Base-by-base conservation (phyloP, 2,888 invertebrate species). In the Gisinianus flammeolus region DNA sequence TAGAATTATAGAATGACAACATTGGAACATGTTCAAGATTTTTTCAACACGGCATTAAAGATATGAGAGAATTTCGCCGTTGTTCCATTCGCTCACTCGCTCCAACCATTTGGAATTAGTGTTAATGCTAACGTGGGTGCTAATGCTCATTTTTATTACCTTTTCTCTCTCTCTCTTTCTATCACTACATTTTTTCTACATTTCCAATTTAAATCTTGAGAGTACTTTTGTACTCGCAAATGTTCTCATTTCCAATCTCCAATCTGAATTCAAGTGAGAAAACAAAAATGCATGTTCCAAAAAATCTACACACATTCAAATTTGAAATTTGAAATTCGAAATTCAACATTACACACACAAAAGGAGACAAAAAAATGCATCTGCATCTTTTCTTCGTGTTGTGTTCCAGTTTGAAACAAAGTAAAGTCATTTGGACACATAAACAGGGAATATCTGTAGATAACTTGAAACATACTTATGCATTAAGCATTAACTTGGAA, bases 121-220 rank as follows among this genome's bases (percentile, higher is more conserved):
- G 22, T 24, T 58, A 58, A 58, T 58, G 22, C 58, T 58, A 58
- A 58, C 58, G 58, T 58, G 8, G 58, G 58, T 58, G 58, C 58
- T 58, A 58, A 58, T 58, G 58, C 58, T 58, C 58, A 12, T 58
- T 58, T 58, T 58, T 58, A 58, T 58, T 58, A n/a, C 58, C 58
- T 12, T 24, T 1, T 58, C 3, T n/a, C n/a, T n/a, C n/a, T n/a
- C n/a, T n/a, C n/a, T n/a, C n/a, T n/a, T n/a, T n/a, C n/a, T n/a
- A n/a, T n/a, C n/a, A n/a, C 3, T 44, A 44, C 3, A 6, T 16
- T 44, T 44, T 44, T 44, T 44, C 16, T 44, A 44, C 12, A 44
- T 19, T 44, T 44, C 44, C n/a, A n/a, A n/a, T n/a, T n/a, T n/a
- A n/a, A n/a, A n/a, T n/a, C n/a, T n/a, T n/a, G n/a, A n/a, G n/a